Evolutionary conservation across 1,140 invertebrate species (phyloP), one percentile per base, ranked within the genome.

Genomic region (Meteorus sp.): DNA sequence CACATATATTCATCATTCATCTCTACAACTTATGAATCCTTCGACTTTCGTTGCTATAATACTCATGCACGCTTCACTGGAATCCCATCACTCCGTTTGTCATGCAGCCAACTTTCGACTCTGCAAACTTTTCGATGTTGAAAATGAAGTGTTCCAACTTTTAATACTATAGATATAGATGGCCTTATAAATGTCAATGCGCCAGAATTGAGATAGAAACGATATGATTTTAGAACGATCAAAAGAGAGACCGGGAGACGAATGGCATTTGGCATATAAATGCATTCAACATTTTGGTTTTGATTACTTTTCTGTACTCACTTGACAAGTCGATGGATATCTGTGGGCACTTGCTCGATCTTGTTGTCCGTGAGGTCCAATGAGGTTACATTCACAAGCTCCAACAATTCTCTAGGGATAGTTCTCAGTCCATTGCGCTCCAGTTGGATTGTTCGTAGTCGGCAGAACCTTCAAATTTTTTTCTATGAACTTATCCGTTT

Each of bases 331-430:
- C 79, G 78, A 62, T 76, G 79, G 64, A 90, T 86, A 68, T 85
- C 85, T 20, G 81, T 70, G 1, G 88, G 86, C 47, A 89, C 65
- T 51, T 82, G 78, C 45, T 80, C 69, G 33, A 90, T 83, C 60
- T 81, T 81, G 68, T 90, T 90, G 69, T 88, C 84, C 27, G 87
- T 86, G n/a, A 90, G 73, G 72, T 90, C 86, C 43, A 90, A 80
- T 35, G 82, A 81, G n/a, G 82, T 84, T 39, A 89, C 72, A 1
- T 81, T 72, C 1, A 73, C 74, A 20, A 89, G 72, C 41, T 81
- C 74, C 63, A 88, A 77, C 29, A 87, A 73, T 61, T 85, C 84
- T 8, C 70, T 69, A 0, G 88, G 88, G 54, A 89, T 72, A 3
- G 73, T 67, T 29, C 76, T 73, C 25, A 90, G 81, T 41, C 80